phyloP scores from a whole-genome alignment of 2,113 vertebrate genomes.

The Macroglossus sobrinus region DNA sequence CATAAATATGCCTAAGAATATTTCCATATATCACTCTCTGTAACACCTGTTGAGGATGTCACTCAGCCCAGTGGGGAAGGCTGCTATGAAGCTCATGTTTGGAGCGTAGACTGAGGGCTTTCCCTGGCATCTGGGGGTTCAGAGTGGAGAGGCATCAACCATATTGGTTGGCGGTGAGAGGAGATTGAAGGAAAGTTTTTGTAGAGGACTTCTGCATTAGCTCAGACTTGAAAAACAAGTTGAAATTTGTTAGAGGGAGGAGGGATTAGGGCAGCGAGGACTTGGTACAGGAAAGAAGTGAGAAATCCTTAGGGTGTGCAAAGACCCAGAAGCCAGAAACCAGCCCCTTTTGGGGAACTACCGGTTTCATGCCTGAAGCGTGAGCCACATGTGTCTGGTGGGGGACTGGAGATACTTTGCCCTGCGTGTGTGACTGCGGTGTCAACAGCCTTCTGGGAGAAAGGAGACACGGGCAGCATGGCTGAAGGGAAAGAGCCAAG shows the following conservation, averaged over 20 bases:
- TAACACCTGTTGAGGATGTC: not conserved
- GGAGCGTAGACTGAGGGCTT: not conserved
- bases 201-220: not conserved
- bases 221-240: not conserved
- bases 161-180: not conserved
- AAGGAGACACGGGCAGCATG: fast-evolving
- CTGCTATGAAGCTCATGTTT: not conserved
- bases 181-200: not conserved
- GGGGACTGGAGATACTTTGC: not conserved
- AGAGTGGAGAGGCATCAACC: not conserved
- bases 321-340: not conserved
- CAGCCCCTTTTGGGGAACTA: not conserved
- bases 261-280: not conserved
- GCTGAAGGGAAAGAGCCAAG: not conserved
- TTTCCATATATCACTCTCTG: not conserved
- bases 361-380: not conserved
- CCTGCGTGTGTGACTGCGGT: not conserved
- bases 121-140: not conserved
- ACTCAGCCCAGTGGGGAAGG: not conserved
- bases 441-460: not conserved
- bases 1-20: not conserved
- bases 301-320: not conserved
- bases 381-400: not conserved
- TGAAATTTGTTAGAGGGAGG: not conserved
- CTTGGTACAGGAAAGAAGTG: not conserved